Evolutionary conservation across 1,140 invertebrate species (phyloP).

Genomic region (Drosophila arizonae): DNA sequence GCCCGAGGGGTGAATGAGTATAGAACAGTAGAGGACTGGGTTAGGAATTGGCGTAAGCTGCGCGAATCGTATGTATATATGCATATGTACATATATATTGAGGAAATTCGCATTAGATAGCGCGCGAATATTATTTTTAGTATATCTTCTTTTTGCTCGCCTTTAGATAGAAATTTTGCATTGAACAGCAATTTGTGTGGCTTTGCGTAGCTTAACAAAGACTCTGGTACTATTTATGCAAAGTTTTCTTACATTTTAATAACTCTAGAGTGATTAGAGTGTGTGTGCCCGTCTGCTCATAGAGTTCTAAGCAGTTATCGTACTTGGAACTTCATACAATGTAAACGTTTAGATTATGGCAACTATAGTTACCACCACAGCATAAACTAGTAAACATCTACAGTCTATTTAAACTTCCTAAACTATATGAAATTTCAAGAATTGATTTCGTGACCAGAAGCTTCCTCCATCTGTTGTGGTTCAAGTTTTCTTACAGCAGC

Average conservation of each 20-base stretch:
- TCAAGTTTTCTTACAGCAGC: not conserved
- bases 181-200: not conserved
- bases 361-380: too few relatives aligned
- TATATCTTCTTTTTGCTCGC: not conserved
- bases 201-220: not conserved
- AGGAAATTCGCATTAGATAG: constrained; percentile 24
- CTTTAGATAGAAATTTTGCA: constrained; percentile 20
- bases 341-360: too few relatives aligned
- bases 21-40: not conserved
- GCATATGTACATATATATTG: not conserved
- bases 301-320: too few relatives aligned
- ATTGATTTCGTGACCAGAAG: too few relatives aligned
- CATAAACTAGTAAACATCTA: too few relatives aligned
- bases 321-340: too few relatives aligned
- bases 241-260: not conserved
- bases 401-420: too few relatives aligned
- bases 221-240: not conserved
- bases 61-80: constrained; percentile 8
- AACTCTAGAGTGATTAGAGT: too few relatives aligned
- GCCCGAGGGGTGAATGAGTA: not conserved
- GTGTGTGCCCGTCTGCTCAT: too few relatives aligned
- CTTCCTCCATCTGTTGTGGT: too few relatives aligned
- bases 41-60: not conserved
- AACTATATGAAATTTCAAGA: too few relatives aligned
- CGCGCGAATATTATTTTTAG: constrained; percentile 4